Conservation (phyloP, 2,797 vertebrate genomes). For the Ptychadena robeensis region DNA sequence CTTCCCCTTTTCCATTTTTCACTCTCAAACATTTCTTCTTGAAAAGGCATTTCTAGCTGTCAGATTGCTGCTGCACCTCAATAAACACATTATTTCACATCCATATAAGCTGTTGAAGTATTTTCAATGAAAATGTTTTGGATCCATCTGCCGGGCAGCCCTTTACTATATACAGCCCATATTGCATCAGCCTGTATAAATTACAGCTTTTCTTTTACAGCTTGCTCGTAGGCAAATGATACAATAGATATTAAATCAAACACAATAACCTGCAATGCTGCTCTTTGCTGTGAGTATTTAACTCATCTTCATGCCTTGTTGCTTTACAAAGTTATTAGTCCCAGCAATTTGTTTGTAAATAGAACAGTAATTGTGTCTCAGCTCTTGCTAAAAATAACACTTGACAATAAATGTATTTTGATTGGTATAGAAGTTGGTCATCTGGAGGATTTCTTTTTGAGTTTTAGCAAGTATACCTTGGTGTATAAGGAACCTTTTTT, state of each 20-base stretch:
- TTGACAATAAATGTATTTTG: constrained; percentile 42
- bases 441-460: not conserved
- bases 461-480: not conserved
- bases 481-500: not conserved
- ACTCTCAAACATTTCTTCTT: constrained; percentile 30
- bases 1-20: constrained; percentile 15
- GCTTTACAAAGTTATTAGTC: constrained; percentile 50
- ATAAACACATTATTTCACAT: constrained; percentile 36
- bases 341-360: constrained; percentile 53
- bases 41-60: constrained; percentile 34
- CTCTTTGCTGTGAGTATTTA: constrained; percentile 48
- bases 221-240: constrained; percentile 45
- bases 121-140: constrained; percentile 24
- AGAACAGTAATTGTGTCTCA: constrained; percentile 56
- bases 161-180: constrained; percentile 26
- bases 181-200: constrained; percentile 32
- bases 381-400: constrained; percentile 24
- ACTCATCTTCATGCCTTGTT: constrained; percentile 52
- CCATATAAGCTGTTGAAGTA: constrained; percentile 36
- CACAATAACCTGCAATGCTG: constrained; percentile 51
- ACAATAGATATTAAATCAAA: constrained; percentile 53
- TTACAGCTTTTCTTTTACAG: constrained; percentile 27
- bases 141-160: constrained; percentile 7
- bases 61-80: constrained; percentile 26
- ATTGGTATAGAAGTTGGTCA: constrained; percentile 5